Percentiles rank a stretch among this genome's conserved stretches.
phyloP scores from a whole-genome alignment of 2,113 vertebrate species.

The Melierax canorus region DNA sequence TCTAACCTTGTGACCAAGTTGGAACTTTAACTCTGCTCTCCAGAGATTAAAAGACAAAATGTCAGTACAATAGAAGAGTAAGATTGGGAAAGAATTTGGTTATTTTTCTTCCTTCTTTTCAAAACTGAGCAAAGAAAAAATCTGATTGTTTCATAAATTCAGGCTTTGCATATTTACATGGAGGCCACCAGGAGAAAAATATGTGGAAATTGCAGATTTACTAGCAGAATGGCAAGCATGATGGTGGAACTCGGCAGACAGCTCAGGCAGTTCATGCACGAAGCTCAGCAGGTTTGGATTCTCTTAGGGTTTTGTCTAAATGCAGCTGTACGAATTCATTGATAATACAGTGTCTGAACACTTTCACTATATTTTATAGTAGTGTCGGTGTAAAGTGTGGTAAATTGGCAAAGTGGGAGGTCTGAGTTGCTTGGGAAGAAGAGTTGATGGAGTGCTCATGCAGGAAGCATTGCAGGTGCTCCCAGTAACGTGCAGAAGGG shows the following conservation, averaged over 20 bases:
- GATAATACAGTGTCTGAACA: not conserved
- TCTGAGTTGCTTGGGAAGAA: not conserved
- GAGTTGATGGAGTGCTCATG: not conserved
- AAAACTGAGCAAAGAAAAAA: not conserved
- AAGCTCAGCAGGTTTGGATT: not conserved
- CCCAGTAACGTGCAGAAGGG: not conserved
- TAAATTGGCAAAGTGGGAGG: not conserved
- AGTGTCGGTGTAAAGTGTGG: not conserved
- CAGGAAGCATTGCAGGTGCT: not conserved
- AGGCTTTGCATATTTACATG: not conserved
- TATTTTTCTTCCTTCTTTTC: not conserved
- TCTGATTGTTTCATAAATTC: not conserved
- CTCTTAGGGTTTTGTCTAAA: not conserved
- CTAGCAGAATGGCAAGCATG: not conserved
- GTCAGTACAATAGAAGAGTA: not conserved
- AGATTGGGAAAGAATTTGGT: not conserved
- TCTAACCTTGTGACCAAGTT: not conserved
- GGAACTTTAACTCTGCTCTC: not conserved
- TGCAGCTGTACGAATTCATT: not conserved
- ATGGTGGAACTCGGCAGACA: fast-evolving
- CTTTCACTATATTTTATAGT: not conserved
- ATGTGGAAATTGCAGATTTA: not conserved
- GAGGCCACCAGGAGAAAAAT: not conserved
- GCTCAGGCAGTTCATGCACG: not conserved
- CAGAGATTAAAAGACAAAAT: not conserved